A percentile compares a stretch with the other conserved stretches of the same genome.
Evolutionary conservation across 2,113 vertebrate species (phyloP).

Genomic region (Cynopterus brachyotis): DNA sequence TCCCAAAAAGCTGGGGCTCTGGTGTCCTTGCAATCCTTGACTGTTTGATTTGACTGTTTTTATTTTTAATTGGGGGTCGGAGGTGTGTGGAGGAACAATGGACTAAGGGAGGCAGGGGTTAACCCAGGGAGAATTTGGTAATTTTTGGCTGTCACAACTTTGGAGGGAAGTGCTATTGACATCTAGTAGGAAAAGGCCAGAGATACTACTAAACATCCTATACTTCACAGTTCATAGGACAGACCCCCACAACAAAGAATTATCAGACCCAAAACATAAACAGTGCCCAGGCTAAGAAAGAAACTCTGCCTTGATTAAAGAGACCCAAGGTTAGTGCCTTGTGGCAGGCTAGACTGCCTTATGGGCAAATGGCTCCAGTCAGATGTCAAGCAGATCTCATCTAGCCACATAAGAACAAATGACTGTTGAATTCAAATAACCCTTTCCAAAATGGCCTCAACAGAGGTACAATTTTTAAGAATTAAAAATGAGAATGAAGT

Average conservation of each 20-base stretch:
- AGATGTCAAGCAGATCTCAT: not conserved
- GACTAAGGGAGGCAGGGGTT: not conserved
- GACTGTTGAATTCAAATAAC: not conserved
- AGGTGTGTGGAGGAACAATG: not conserved
- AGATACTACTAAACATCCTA: not conserved
- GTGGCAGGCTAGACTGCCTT: not conserved
- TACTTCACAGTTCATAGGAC: not conserved
- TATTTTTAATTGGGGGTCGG: not conserved
- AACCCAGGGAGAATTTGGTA: not conserved
- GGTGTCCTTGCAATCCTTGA: not conserved
- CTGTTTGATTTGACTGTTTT: too few relatives aligned
- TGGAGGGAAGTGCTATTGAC: not conserved
- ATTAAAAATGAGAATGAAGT: not conserved
- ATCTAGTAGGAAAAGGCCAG: not conserved
- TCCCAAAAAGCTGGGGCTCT: not conserved
- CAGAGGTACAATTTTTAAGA: not conserved
- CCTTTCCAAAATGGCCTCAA: not conserved
- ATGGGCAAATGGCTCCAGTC: not conserved
- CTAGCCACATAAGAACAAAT: not conserved
- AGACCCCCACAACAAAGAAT: not conserved
- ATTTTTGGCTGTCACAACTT: not conserved
- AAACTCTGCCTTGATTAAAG: not conserved
- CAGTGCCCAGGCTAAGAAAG: not conserved
- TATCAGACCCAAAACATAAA: not conserved
- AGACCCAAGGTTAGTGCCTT: not conserved